Evolutionary conservation across 2,797 vertebrate genomes (phyloP).

Genomic region (Rhyacichthys aspro): DNA sequence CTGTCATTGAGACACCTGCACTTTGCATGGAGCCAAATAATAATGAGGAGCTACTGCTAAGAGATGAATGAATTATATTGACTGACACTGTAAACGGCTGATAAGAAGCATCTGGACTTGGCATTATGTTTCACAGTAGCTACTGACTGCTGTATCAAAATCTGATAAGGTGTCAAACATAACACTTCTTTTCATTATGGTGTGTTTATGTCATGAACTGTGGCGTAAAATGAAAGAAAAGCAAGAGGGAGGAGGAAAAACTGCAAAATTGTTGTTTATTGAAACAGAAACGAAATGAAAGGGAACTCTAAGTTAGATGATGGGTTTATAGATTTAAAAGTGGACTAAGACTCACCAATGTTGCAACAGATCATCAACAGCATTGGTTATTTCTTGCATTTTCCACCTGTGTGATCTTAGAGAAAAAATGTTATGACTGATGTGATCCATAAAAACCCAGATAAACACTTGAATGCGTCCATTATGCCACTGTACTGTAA

Average conservation of each 20-base stretch:
- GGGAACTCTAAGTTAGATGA: too few species aligned
- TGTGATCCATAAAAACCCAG: slow-evolving; percentile 41
- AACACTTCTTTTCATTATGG: slow-evolving; percentile 24
- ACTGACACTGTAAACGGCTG: slow-evolving; percentile 52
- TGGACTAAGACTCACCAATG: too few species aligned
- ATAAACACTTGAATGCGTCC: slow-evolving; percentile 53
- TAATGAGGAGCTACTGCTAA: slow-evolving; percentile 6
- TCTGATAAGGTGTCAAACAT: slow-evolving; percentile 70
- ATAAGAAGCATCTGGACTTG: slow-evolving; percentile 52
- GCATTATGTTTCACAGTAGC: slow-evolving; percentile 65
- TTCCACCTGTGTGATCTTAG: background rate
- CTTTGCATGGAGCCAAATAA: background rate
- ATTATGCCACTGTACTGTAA: slow-evolving; percentile 51
- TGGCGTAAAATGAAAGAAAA: too few species aligned
- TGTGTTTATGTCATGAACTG: slow-evolving; percentile 11
- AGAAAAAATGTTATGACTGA: slow-evolving; percentile 23
- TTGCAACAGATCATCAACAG: too few species aligned
- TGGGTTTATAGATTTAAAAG: too few species aligned
- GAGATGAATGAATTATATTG: slow-evolving; percentile 12
- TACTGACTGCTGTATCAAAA: slow-evolving; percentile 45
- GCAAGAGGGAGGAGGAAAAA: background rate
- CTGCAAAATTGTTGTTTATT: background rate
- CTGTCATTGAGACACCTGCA: slow-evolving; percentile 33
- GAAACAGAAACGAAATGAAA: too few species aligned
- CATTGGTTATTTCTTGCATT: too few species aligned